These are phyloP conservation scores for Galaxea fascicularis DNA, from an alignment of 92 coral and sea anemone genomes.

Conservation along the genomic window DNA sequence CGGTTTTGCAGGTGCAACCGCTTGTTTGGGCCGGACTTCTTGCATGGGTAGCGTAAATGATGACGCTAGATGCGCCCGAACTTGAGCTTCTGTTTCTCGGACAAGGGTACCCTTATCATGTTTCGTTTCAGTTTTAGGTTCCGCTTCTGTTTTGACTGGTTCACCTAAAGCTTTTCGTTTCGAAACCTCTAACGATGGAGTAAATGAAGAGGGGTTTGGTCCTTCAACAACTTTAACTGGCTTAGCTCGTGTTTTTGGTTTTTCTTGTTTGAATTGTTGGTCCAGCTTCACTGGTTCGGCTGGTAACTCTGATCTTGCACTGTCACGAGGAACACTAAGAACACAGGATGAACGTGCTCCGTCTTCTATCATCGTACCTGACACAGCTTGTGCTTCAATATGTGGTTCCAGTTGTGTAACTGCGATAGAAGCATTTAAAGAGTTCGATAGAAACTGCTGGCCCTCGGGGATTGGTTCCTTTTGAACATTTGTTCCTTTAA, in stretches of 20 bases:
- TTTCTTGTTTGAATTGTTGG: constrained; percentile 9
- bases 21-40: not conserved
- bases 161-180: not conserved
- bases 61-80: not conserved
- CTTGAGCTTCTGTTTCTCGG: not conserved
- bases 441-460: not conserved
- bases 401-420: constrained; percentile 10
- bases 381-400: not conserved
- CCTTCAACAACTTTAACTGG: not conserved
- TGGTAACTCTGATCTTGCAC: not conserved
- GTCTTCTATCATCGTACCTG: not conserved
- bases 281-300: not conserved
- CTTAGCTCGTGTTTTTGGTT: constrained; percentile 19
- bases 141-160: not conserved
- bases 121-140: not conserved
- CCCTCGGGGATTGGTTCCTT: not conserved
- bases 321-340: no score
- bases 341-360: not conserved
- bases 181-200: not conserved
- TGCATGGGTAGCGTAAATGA: not conserved
- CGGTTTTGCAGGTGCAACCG: not conserved
- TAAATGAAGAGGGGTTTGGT: not conserved
- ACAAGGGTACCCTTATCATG: not conserved
- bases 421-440: not conserved
- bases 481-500: not conserved